Percentiles rank a stretch among this genome's conserved stretches.
Evolutionary conservation across 2,888 invertebrate species (phyloP).

Genomic region (Clusia tigrina): DNA sequence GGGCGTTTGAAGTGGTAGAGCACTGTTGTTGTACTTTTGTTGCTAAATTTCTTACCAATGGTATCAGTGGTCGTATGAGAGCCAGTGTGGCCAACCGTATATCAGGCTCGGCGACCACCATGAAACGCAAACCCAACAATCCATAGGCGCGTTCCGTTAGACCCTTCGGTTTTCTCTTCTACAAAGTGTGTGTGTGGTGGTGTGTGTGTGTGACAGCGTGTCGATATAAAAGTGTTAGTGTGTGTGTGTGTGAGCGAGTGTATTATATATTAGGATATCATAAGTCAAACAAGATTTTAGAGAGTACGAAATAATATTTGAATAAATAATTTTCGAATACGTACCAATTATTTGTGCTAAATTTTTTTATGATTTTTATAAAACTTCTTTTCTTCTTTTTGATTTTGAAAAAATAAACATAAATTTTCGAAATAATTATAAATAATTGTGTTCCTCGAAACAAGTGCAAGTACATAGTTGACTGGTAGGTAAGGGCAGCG

Average conservation of each 20-base stretch:
- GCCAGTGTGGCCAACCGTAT: constrained; percentile 57
- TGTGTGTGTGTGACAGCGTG: constrained; percentile 27
- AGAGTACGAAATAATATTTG: background rate
- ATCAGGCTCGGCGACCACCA: constrained; percentile 59
- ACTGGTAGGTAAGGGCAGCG: too few species aligned
- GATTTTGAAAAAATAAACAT: constrained; percentile 21
- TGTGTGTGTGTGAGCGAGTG: constrained; percentile 25
- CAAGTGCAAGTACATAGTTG: too few species aligned
- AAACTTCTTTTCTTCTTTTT: constrained; percentile 22
- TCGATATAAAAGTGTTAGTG: constrained; percentile 10
- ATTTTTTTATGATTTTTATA: constrained; percentile 28
- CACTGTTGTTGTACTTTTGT: background rate
- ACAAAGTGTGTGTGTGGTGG: constrained; percentile 41
- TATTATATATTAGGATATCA: constrained; percentile 24
- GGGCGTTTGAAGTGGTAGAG: background rate
- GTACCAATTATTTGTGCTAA: constrained; percentile 58
- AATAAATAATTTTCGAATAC: constrained; percentile 47
- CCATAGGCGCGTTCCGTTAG: constrained; percentile 50
- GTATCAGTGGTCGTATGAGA: constrained; percentile 57
- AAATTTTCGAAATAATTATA: background rate
- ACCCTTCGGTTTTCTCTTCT: constrained; percentile 51
- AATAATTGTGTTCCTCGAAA: background rate
- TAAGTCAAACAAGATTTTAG: background rate
- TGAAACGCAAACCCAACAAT: constrained; percentile 56
- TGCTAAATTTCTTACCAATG: constrained; percentile 53